Evolutionary conservation across 2,113 vertebrate genomes (phyloP), one percentile per base, ranked within the genome.

Genomic region (Hypanus sabinus): DNA sequence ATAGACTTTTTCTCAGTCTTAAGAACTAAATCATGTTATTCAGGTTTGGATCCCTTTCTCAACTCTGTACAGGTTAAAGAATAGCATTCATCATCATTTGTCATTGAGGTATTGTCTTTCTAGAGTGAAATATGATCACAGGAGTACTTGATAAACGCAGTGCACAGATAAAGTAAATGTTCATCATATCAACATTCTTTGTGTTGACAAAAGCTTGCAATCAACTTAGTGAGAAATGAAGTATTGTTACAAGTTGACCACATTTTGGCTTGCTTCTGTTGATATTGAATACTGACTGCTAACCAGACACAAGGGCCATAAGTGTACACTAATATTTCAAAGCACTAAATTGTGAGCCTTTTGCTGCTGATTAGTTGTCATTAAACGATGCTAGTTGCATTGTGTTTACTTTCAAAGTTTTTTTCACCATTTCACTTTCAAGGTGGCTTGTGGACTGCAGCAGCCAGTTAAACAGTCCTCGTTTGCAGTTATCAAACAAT

Each of bases 401-500:
- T 20, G 30, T 87, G 11, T 87, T 90, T 33, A 88, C 33, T 90
- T 90, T 62, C 60, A 20, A 18, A 14, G 60, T 46, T 71, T 46
- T 24, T 27, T 75, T 93, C 12, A 46, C 36, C n/a, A 94, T 79
- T 94, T 76, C 71, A 95, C 90, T 94, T 94, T 94, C 88, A 95
- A 98, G 96, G 97, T 95, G 80, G 95, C 55, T 73, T 93, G 68
- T 93, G 91, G 91, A 55, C 70, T 96, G 60, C 97, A 97, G 93
- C 95, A 96, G 36, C 95, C 97, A 94, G 96, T 96, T 93, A 96
- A 96, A 95, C 97, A 98, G 80, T 96, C 97, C 30, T 94, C 95
- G 94, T 96, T 97, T 73, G 96, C 97, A 0, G 95, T 97, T 94
- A 96, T 98, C 94, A 99, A 99, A 94, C 98, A 99, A 94, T 99